Conservation (phyloP, 2,797 vertebrate species). For the Takifugu rubripes region DNA sequence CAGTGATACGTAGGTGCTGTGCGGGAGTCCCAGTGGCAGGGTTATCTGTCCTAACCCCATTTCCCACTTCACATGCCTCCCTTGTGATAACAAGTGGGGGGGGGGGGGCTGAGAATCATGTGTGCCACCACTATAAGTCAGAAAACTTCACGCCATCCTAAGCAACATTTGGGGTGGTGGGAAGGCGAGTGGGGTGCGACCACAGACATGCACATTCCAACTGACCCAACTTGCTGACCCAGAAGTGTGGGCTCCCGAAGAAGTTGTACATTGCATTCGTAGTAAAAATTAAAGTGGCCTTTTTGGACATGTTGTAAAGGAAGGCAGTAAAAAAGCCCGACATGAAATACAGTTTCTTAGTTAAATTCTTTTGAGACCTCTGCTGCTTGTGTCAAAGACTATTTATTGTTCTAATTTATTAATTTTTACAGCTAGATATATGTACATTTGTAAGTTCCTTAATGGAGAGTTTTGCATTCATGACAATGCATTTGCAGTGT, state of each 20-base stretch:
- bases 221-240: slow-evolving; percentile 51
- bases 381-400: slow-evolving; percentile 81
- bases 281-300: slow-evolving; percentile 50
- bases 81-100: slow-evolving; percentile 85
- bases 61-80: slow-evolving; percentile 77
- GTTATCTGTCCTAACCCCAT: slow-evolving; percentile 67
- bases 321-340: slow-evolving; percentile 41
- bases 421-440: slow-evolving; percentile 67
- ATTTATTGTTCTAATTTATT: slow-evolving; percentile 99
- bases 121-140: slow-evolving; percentile 62
- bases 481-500: slow-evolving; percentile 53
- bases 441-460: slow-evolving; percentile 66
- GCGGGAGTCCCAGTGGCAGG: slow-evolving; percentile 41
- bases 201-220: slow-evolving; percentile 67
- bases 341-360: slow-evolving; percentile 17
- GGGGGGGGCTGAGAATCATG: slow-evolving; percentile 79
- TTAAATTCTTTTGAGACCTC: slow-evolving; percentile 67
- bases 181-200: slow-evolving; percentile 30
- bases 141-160: slow-evolving; percentile 54
- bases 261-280: slow-evolving; percentile 60
- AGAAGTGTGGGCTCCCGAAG: slow-evolving; percentile 23
- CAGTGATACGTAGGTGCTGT: slow-evolving; percentile 53
- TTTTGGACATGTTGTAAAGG: slow-evolving; percentile 48
- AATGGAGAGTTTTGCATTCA: slow-evolving; percentile 47
- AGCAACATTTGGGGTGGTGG: slow-evolving; percentile 33